Conservation (phyloP, 2,797 vertebrate species). For the Valencia hispanica region DNA sequence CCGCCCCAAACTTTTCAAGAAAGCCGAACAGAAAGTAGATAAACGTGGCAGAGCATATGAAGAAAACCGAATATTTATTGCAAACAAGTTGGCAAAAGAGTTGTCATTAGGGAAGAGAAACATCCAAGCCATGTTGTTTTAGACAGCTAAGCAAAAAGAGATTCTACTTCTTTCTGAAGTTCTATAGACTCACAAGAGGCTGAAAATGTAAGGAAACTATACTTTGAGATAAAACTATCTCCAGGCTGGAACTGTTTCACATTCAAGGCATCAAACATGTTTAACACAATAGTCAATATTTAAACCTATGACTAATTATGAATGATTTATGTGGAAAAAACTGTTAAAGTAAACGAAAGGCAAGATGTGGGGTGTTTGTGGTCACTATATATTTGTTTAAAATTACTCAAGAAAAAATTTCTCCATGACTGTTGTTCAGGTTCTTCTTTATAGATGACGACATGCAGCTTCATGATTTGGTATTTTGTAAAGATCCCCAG, state of each 20-base stretch:
- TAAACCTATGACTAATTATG: neutral
- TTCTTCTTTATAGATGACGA: slow-evolving; percentile 32
- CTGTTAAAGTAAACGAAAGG: neutral
- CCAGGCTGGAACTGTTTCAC: neutral
- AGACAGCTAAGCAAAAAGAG: neutral
- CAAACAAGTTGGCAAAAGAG: neutral
- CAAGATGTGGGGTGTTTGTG: neutral
- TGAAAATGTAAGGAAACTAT: neutral
- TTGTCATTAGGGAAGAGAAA: no score
- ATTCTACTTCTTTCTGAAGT: neutral
- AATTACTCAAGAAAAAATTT: slow-evolving; percentile 7
- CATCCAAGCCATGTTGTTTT: neutral
- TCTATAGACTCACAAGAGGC: neutral
- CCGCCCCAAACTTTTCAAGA: neutral
- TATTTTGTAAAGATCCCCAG: slow-evolving; percentile 64
- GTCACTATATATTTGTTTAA: neutral
- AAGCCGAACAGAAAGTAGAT: neutral
- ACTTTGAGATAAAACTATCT: neutral
- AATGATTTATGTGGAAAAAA: neutral
- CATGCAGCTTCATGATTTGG: slow-evolving; percentile 45
- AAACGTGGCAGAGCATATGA: neutral
- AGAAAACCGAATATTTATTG: neutral
- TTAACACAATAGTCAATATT: neutral
- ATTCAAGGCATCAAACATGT: neutral
- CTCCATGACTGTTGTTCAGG: slow-evolving; percentile 27